Conservation (phyloP, 2,797 vertebrate genomes). For the Silurus lanzhouensis region DNA sequence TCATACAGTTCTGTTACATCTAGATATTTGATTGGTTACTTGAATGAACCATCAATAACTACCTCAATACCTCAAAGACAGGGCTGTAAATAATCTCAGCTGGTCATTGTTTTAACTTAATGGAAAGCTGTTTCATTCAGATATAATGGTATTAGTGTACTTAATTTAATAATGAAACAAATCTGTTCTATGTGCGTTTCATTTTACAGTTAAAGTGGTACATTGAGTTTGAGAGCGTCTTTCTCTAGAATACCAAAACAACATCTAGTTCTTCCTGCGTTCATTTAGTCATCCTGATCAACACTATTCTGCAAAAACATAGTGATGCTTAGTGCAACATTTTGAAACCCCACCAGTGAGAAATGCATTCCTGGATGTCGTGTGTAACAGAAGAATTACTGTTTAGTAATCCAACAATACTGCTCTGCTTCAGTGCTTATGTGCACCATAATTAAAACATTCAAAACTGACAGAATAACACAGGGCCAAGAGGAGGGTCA, state of each 20-base stretch:
- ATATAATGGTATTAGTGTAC: not conserved
- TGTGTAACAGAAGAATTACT: conserved; percentile 8
- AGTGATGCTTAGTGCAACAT: too few relatives aligned
- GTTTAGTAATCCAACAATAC: conserved; percentile 3
- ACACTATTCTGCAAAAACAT: not conserved
- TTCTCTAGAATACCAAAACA: not conserved
- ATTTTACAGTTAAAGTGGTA: not conserved
- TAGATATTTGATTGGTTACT: not conserved
- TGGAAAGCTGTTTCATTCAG: not conserved
- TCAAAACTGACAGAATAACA: conserved; percentile 8
- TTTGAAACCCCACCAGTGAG: conserved; percentile 7
- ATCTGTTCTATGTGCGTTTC: not conserved
- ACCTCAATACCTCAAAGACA: not conserved
- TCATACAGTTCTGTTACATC: not conserved
- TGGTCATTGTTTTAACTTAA: not conserved
- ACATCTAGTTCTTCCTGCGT: not conserved
- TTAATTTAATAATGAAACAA: not conserved
- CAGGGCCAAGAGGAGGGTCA: not conserved
- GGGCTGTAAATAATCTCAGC: not conserved
- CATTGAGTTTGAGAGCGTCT: not conserved
- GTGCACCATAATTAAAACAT: conserved; percentile 20
- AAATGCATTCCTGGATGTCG: not conserved
- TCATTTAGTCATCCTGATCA: not conserved
- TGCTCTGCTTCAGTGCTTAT: conserved; percentile 26
- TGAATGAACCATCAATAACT: not conserved